Conservation (phyloP, 2,113 vertebrate species). For the Peucedramus taeniatus region DNA sequence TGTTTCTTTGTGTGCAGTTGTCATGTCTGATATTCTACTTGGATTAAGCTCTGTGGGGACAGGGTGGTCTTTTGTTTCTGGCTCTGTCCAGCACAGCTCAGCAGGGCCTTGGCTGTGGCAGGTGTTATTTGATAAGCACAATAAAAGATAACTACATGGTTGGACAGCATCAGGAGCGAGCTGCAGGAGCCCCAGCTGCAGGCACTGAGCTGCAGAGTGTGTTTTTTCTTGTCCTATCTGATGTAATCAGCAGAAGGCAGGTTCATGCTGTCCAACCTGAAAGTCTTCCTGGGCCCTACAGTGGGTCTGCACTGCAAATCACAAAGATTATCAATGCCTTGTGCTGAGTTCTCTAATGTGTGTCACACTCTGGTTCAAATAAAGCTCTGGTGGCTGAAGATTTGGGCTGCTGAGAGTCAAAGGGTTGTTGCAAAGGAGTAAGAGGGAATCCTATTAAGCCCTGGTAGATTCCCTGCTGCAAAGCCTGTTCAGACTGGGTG, state of each 20-base stretch:
- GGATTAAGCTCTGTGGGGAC: background rate
- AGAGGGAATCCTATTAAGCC: background rate
- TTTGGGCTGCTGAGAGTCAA: background rate
- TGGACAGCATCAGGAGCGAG: background rate
- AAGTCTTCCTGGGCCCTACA: background rate
- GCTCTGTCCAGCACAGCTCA: background rate
- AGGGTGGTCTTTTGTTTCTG: background rate
- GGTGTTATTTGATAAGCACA: background rate
- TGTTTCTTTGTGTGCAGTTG: background rate
- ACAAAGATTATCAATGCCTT: background rate
- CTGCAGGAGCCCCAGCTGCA: background rate
- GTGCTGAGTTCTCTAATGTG: background rate
- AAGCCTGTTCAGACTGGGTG: background rate
- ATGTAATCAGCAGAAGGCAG: background rate
- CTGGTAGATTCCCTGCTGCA: background rate
- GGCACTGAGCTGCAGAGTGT: background rate
- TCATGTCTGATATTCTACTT: background rate
- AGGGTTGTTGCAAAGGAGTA: background rate
- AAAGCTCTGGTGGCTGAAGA: background rate
- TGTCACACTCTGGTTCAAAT: background rate
- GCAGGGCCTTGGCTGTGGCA: background rate
- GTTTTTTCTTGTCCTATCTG: background rate
- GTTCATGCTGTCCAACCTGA: background rate
- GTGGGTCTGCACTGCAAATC: background rate
- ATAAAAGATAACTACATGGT: rapidly evolving